A percentile compares a stretch with the other conserved stretches of the same genome.
These are phyloP conservation scores for Perdita meconis DNA, from an alignment of 2,888 invertebrate species.

Conservation along the genomic window DNA sequence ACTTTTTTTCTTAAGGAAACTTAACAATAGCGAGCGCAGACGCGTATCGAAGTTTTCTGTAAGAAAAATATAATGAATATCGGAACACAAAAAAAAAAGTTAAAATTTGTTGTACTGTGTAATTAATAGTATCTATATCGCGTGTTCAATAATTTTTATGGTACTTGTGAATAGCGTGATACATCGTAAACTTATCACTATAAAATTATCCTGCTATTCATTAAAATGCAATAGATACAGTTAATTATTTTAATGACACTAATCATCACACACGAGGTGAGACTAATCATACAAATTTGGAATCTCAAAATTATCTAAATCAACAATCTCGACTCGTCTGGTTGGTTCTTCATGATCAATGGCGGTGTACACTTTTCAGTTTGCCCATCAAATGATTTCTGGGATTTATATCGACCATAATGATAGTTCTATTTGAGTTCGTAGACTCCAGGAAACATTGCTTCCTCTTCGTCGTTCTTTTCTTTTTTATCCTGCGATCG, in stretches of 20 bases:
- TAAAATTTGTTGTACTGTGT: too few relatives aligned
- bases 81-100: too few relatives aligned
- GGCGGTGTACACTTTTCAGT: conserved; percentile 6
- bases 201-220: too few relatives aligned
- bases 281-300: neutral
- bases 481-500: neutral
- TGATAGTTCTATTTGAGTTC: conserved; percentile 58
- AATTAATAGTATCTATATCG: too few relatives aligned
- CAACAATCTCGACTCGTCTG: neutral
- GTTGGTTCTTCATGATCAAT: neutral
- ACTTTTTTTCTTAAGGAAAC: too few relatives aligned
- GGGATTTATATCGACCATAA: conserved; percentile 42
- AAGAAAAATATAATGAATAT: too few relatives aligned
- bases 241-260: neutral
- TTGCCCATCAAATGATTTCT: conserved; percentile 1
- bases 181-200: too few relatives aligned
- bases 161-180: too few relatives aligned
- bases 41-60: too few relatives aligned
- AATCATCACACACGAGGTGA: neutral
- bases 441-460: conserved; percentile 10
- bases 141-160: too few relatives aligned
- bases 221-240: neutral
- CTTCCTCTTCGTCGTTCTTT: neutral
- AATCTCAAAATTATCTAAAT: neutral
- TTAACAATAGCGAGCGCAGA: too few relatives aligned